Conservation (phyloP, 1,140 invertebrate genomes). For the Acromyrmex heyeri region DNA sequence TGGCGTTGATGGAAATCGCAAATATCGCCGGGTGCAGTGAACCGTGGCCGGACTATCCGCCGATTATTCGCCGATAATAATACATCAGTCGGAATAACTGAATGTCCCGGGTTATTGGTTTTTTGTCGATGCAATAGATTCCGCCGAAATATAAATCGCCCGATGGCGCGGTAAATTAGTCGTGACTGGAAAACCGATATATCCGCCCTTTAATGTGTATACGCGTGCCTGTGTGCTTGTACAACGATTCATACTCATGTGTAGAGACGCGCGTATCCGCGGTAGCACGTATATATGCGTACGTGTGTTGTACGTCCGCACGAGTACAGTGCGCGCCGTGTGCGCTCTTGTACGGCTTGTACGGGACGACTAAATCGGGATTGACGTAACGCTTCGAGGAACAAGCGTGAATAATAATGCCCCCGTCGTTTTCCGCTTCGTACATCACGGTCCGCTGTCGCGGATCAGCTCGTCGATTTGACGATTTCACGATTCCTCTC, state of each 20-base stretch:
- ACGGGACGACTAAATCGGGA: slow-evolving; percentile 23
- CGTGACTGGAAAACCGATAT: slow-evolving; percentile 63
- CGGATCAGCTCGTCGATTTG: slow-evolving; percentile 35
- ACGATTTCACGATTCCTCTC: slow-evolving; percentile 28
- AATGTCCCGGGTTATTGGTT: slow-evolving; percentile 68
- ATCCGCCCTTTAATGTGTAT: slow-evolving; percentile 67
- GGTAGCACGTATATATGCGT: neutral
- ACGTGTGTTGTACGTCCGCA: slow-evolving; percentile 5
- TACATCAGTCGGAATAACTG: slow-evolving; percentile 68
- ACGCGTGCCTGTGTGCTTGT: slow-evolving; percentile 52
- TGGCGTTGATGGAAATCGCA: slow-evolving; percentile 50
- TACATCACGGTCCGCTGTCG: neutral
- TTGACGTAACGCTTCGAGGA: slow-evolving; percentile 52
- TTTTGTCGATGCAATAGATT: slow-evolving; percentile 68
- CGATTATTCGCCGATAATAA: slow-evolving; percentile 66
- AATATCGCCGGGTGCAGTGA: slow-evolving; percentile 52
- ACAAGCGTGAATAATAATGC: slow-evolving; percentile 43
- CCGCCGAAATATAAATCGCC: slow-evolving; percentile 67
- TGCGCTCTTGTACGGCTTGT: slow-evolving; percentile 12
- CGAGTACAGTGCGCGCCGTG: neutral
- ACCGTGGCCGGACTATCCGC: slow-evolving; percentile 36
- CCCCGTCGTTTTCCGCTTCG: slow-evolving; percentile 41
- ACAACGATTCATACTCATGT: slow-evolving; percentile 32
- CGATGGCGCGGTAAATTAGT: slow-evolving; percentile 67
- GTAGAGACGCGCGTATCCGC: slow-evolving; percentile 17